Base-by-base conservation (phyloP, 2,888 invertebrate species). In the Cephus pygmeus region DNA sequence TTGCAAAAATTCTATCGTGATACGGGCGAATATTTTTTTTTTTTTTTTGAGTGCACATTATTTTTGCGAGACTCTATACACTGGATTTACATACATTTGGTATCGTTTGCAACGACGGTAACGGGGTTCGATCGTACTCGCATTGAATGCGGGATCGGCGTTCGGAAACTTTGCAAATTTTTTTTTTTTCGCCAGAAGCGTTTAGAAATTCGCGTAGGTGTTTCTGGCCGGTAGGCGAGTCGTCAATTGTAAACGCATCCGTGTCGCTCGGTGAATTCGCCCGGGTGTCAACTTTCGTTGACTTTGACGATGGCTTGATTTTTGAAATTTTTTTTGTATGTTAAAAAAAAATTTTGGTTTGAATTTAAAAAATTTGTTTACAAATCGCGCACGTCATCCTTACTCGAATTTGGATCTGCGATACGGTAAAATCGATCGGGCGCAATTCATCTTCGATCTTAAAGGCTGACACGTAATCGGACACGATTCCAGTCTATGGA, bases 121-220 rank as follows among this genome's bases (percentile, higher is more conserved):
- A 56, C 40, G 40, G 40, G 40, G 23, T 56, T 1, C 40, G 23
- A 56, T 56, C 40, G 73, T 35, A 15, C 34, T 71, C 78, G 73
- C 23, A n/a, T 75, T 69, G 84, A 83, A 84, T 84, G 79, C 81
- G 77, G 77, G 76, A 82, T 69, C 78, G 56, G 69, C 40, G 40
- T 15, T 56, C 33, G 23, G 33, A n/a, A 73, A 77, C 3, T 2
- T 71, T 31, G 71, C 73, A 78, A 79, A 77, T 33, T 33, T 33
- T 34, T 34, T 34, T 1, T 79, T 81, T 82, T 85, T 79, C 80
- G 75, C 23, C 76, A 78, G 84, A 85, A 84, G 77, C 77, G 79
- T 77, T 84, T 82, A 83, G 80, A 80, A 82, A 82, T 83, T 82
- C 81, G 81, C 76, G 81, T 81, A 74, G 71, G 73, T 78, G 79